These are phyloP conservation scores for Leucosticte australis DNA, from an alignment of 2,113 vertebrate species.

Conservation along the genomic window DNA sequence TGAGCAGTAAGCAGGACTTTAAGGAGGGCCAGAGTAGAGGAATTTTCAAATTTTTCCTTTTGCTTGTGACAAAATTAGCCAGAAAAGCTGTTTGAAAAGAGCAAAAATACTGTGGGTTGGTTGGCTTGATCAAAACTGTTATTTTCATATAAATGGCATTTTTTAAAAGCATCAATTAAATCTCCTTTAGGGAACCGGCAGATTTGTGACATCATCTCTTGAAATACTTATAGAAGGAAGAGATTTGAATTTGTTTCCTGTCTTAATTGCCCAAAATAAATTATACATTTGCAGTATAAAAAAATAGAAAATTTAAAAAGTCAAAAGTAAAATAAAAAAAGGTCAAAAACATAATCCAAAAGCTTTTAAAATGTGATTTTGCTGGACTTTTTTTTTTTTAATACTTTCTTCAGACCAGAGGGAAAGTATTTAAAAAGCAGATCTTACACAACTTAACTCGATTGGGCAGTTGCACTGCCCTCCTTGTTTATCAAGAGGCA, in stretches of 20 bases:
- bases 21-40: neutral
- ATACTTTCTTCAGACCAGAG: fast-evolving
- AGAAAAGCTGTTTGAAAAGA: neutral
- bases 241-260: neutral
- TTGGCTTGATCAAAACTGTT: neutral
- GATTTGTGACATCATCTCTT: neutral
- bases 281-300: neutral
- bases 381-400: neutral
- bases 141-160: neutral
- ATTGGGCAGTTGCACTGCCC: neutral
- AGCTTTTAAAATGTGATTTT: neutral
- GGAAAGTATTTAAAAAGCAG: neutral
- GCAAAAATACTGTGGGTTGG: neutral
- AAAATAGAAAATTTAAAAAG: neutral
- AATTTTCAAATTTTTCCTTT: neutral
- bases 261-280: neutral
- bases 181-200: fast-evolving
- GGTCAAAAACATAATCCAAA: neutral
- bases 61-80: neutral
- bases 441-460: fast-evolving
- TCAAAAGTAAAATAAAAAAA: neutral
- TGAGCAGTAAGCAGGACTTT: neutral
- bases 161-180: neutral
- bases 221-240: neutral
- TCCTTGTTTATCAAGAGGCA: neutral